Conservation (phyloP, 2,113 vertebrate genomes). For the Pyxicephalus adspersus region DNA sequence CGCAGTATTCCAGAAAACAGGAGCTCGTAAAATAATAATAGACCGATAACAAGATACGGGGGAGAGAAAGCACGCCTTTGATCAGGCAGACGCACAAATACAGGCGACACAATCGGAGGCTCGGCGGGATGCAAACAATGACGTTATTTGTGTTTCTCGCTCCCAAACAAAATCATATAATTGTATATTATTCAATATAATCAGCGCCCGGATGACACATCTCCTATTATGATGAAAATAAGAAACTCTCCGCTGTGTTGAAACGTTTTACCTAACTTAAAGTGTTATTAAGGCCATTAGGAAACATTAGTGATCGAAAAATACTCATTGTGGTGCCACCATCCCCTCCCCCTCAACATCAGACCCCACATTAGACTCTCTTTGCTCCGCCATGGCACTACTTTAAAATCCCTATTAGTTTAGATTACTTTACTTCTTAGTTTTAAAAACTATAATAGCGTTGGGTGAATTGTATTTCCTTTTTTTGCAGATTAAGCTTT, state of each 20-base stretch:
- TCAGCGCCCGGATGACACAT: slow-evolving; percentile 1
- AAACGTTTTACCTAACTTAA: slow-evolving; percentile 4
- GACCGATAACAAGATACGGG: slow-evolving; percentile 4
- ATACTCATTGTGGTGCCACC: background rate
- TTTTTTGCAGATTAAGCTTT: too few species aligned
- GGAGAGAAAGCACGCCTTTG: background rate
- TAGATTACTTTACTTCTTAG: too few species aligned
- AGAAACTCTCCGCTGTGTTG: background rate
- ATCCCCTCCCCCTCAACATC: background rate
- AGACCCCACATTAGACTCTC: background rate
- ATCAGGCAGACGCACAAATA: background rate
- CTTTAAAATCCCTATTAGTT: slow-evolving; percentile 2
- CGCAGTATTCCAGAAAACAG: background rate
- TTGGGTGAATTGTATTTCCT: too few species aligned
- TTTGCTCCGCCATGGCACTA: slow-evolving; percentile 7
- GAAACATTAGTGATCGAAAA: slow-evolving; percentile 26
- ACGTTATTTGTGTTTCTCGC: slow-evolving; percentile 16
- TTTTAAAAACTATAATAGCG: background rate
- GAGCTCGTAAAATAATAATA: background rate
- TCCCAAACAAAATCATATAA: slow-evolving; percentile 12
- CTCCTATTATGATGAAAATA: slow-evolving; percentile 30
- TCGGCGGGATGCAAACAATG: slow-evolving; percentile 15
- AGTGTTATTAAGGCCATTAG: slow-evolving; percentile 31
- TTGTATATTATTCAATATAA: slow-evolving; percentile 34
- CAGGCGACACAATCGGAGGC: background rate